Conservation (phyloP, 2,797 vertebrate genomes). For the Ispidina picta region DNA sequence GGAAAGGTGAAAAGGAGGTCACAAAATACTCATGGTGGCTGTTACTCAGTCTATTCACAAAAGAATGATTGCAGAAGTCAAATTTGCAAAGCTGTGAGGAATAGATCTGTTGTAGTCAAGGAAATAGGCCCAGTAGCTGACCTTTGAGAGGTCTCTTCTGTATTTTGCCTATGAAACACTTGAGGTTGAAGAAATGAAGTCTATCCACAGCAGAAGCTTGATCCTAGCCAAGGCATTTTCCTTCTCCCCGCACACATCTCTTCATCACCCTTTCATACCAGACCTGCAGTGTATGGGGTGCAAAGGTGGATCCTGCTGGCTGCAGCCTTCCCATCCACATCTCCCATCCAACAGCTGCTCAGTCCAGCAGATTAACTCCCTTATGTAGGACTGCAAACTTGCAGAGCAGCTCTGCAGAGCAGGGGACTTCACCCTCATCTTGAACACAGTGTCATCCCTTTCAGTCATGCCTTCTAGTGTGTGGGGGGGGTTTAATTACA, state of each 20-base stretch:
- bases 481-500: background rate
- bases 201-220: background rate
- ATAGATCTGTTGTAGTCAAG: background rate
- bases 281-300: rapidly evolving
- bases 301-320: background rate
- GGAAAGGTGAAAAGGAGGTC: background rate
- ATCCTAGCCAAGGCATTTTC: background rate
- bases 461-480: background rate
- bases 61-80: background rate
- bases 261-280: background rate
- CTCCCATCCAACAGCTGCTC: background rate
- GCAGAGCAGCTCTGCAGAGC: background rate
- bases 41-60: background rate
- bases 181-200: background rate
- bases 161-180: background rate
- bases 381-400: background rate
- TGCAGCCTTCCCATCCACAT: rapidly evolving
- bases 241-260: background rate
- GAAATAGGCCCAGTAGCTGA: background rate
- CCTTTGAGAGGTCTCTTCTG: background rate
- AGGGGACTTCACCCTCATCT: background rate
- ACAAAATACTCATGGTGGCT: background rate
- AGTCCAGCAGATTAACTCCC: background rate
- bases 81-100: background rate
- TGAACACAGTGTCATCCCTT: background rate